Evolutionary conservation across 2,113 vertebrate genomes (phyloP).

Genomic region (Ammodytes dubius): DNA sequence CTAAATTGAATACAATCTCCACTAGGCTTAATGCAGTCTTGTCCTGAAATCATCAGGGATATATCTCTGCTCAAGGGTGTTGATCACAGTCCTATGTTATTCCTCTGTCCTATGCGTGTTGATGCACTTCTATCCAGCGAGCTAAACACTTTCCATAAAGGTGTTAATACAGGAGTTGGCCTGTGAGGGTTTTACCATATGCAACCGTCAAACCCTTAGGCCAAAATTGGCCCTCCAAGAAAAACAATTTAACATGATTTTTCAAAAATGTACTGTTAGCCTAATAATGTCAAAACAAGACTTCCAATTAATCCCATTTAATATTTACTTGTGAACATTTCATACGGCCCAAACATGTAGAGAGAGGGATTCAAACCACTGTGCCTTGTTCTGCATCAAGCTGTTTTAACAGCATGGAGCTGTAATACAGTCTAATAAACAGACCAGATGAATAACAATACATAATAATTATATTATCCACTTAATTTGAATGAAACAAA

Average conservation of each 20-base stretch:
- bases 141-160: neutral
- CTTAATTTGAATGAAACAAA: neutral
- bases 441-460: neutral
- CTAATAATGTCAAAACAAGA: neutral
- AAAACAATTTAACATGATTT: neutral
- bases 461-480: neutral
- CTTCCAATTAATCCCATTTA: neutral
- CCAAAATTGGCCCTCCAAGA: neutral
- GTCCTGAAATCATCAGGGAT: conserved; percentile 6
- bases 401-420: neutral
- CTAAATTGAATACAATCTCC: conserved; percentile 44
- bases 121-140: neutral
- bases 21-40: neutral
- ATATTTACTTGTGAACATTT: neutral
- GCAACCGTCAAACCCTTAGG: neutral
- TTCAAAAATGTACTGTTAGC: neutral
- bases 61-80: conserved; percentile 15
- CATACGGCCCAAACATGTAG: neutral
- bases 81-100: conserved; percentile 19
- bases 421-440: neutral
- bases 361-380: neutral
- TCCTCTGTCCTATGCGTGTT: neutral
- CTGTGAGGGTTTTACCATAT: neutral
- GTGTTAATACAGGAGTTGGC: neutral
- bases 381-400: too few species aligned